These are phyloP conservation scores for cattle (Bos taurus) DNA, from an alignment of 2,113 vertebrate genomes.

Conservation along the genomic window ARS-UCD2.0 NC_037328.1:6774501-6775000, in stretches of 20 bases:
- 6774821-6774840: too few relatives aligned
- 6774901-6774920: not conserved
- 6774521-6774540: not conserved
- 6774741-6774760: not conserved
- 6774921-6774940: not conserved
- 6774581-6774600: not conserved
- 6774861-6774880: rapidly evolving
- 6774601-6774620: not conserved
- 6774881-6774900: not conserved
- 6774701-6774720: not conserved
- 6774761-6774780: not conserved
- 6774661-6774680: not conserved
- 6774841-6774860: not conserved
- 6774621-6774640: not conserved
- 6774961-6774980: not conserved
- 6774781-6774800: not conserved
- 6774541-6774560: not conserved
- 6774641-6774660: not conserved
- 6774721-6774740: not conserved
- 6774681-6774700: not conserved
- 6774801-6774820: not conserved
- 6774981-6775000: not conserved
- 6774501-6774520: not conserved
- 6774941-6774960: not conserved
- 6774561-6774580: not conserved